Conservation (phyloP, 2,888 invertebrate species). For the Adineta ricciae region DNA sequence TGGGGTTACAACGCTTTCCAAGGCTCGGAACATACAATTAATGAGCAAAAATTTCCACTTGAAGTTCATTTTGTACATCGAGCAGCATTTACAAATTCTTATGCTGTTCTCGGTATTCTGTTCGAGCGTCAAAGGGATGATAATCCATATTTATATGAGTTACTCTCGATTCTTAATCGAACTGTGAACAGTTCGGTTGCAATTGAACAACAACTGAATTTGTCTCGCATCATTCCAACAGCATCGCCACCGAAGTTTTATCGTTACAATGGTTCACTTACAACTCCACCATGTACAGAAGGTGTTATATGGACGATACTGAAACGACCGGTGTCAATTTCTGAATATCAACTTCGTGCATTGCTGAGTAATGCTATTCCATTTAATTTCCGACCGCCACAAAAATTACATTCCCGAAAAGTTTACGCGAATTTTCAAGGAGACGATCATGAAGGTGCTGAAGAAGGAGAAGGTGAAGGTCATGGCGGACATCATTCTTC, state of each 20-base stretch:
- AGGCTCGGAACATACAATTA: conserved; percentile 29
- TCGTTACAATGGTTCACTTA: conserved; percentile 29
- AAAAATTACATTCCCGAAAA: conserved; percentile 22
- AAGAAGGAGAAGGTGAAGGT: not conserved
- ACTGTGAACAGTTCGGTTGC: not conserved
- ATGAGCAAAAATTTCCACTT: conserved; percentile 30
- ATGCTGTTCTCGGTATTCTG: conserved; percentile 27
- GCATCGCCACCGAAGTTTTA: conserved; percentile 15
- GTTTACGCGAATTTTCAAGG: not conserved
- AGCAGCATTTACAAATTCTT: not conserved
- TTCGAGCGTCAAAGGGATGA: conserved; percentile 7
- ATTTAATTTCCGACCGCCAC: conserved; percentile 30
- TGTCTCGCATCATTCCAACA: conserved; percentile 11
- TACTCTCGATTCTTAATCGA: not conserved
- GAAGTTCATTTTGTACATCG: conserved; percentile 32
- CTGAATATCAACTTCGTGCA: conserved; percentile 21
- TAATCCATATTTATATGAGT: not conserved
- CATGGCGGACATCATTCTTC: not conserved
- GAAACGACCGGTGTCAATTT: conserved; percentile 23
- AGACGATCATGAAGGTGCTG: not conserved
- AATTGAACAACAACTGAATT: not conserved
- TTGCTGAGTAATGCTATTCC: conserved; percentile 12
- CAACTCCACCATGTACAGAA: conserved; percentile 33
- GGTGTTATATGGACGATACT: conserved; percentile 31
- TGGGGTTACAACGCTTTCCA: conserved; percentile 33